phyloP scores from a whole-genome alignment of 2,113 vertebrate species.

The Scopus umbretta region DNA sequence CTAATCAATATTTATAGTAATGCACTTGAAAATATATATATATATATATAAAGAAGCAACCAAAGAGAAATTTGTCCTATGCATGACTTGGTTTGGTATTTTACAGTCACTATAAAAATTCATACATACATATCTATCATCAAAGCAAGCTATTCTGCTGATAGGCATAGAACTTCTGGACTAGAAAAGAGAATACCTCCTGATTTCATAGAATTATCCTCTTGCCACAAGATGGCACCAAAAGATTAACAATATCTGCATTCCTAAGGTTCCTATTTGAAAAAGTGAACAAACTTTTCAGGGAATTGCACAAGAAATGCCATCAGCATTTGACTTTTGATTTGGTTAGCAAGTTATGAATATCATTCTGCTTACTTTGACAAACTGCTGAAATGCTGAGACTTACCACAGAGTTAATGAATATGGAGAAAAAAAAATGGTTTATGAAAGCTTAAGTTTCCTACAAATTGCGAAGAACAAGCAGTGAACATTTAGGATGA shows the following conservation, averaged over 20 bases:
- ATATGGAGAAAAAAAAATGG: neutral
- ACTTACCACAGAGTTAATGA: neutral
- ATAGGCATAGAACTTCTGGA: neutral
- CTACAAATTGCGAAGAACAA: neutral
- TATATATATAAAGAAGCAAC: neutral
- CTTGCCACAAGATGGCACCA: constrained; percentile 73
- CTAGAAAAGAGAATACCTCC: neutral
- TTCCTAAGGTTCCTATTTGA: neutral
- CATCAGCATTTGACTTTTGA: neutral
- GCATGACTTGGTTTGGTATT: neutral
- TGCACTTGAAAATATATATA: neutral
- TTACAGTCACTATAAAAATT: neutral
- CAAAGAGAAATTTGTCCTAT: neutral
- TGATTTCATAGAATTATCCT: neutral
- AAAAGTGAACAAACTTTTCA: neutral
- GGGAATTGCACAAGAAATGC: neutral
- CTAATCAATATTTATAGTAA: neutral
- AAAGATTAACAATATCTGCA: constrained; percentile 36
- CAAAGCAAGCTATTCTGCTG: neutral
- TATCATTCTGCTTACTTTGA: neutral
- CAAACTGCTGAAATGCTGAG: neutral
- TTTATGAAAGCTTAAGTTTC: neutral
- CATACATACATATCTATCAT: neutral
- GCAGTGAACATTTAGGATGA: neutral
- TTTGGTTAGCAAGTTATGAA: constrained; percentile 8